Percentiles rank a stretch among this genome's conserved stretches.
Evolutionary conservation across 2,888 invertebrate genomes (phyloP).

Genomic region (Colletes collaris): DNA sequence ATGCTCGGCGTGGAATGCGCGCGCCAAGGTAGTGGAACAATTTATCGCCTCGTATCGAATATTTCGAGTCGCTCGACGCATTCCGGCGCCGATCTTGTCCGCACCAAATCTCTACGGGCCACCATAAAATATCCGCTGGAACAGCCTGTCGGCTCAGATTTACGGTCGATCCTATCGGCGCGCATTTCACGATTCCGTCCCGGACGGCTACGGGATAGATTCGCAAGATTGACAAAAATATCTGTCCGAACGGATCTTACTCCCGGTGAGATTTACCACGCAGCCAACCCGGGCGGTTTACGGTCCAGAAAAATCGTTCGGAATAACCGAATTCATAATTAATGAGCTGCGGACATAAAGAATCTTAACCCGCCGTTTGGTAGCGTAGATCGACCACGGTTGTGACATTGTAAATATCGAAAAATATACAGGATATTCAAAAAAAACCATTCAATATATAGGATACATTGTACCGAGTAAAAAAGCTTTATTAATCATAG

Average conservation of each 20-base stretch:
- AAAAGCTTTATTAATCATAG: no score
- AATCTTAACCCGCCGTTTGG: no score
- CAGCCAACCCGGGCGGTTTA: no score
- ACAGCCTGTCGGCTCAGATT: slow-evolving; percentile 73
- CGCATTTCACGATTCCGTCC: slow-evolving; percentile 40
- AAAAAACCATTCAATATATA: no score
- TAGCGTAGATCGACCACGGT: no score
- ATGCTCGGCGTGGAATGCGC: slow-evolving; percentile 57
- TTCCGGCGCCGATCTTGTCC: slow-evolving; percentile 57
- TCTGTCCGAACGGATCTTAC: slow-evolving; percentile 21
- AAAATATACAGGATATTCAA: no score
- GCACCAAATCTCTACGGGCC: slow-evolving; percentile 63
- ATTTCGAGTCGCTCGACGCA: slow-evolving; percentile 62
- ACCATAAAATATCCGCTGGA: slow-evolving; percentile 73
- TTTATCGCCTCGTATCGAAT: slow-evolving; percentile 66
- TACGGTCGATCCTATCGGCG: slow-evolving; percentile 71
- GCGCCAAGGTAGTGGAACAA: slow-evolving; percentile 56
- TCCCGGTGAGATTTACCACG: not conserved
- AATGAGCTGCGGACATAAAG: not conserved
- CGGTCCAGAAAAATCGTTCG: slow-evolving; percentile 1
- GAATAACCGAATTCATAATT: slow-evolving; percentile 12
- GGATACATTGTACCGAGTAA: no score
- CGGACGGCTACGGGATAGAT: slow-evolving; percentile 29
- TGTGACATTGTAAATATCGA: no score
- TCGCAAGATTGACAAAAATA: slow-evolving; percentile 48